Conservation (phyloP, 2,113 vertebrate genomes). For the Actinemys pallida region DNA sequence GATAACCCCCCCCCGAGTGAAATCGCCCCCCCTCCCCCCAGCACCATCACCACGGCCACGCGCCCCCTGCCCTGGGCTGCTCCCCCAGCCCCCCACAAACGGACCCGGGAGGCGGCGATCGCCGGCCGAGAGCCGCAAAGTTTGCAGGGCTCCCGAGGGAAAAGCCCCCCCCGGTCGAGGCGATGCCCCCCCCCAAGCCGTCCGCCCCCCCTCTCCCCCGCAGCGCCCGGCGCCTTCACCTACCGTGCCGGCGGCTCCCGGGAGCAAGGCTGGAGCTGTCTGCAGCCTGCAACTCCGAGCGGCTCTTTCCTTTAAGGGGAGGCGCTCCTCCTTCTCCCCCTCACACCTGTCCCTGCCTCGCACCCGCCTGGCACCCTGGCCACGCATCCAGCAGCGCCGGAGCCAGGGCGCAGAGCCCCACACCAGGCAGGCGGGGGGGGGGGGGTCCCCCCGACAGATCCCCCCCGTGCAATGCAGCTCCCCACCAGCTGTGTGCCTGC, state of each 20-base stretch:
- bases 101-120: no score
- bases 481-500: not conserved
- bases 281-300: no score
- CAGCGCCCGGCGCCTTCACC: constrained; percentile 54
- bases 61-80: no score
- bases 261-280: constrained; percentile 46
- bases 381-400: not conserved
- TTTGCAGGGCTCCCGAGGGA: not conserved
- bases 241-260: constrained; percentile 44
- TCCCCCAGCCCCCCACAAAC: no score
- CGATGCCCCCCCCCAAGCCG: not conserved
- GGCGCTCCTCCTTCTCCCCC: not conserved
- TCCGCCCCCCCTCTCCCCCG: not conserved
- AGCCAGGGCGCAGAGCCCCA: no score
- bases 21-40: no score
- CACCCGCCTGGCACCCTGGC: not conserved
- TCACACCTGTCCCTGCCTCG: not conserved
- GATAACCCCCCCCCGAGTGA: no score
- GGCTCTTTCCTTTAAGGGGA: not conserved
- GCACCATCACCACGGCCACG: no score
- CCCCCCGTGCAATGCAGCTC: not conserved
- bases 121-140: not conserved
- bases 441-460: no score
- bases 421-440: not conserved
- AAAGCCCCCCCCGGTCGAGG: not conserved